Evolutionary conservation across 2,113 vertebrate genomes (phyloP).

Genomic region (Cettia cetti): DNA sequence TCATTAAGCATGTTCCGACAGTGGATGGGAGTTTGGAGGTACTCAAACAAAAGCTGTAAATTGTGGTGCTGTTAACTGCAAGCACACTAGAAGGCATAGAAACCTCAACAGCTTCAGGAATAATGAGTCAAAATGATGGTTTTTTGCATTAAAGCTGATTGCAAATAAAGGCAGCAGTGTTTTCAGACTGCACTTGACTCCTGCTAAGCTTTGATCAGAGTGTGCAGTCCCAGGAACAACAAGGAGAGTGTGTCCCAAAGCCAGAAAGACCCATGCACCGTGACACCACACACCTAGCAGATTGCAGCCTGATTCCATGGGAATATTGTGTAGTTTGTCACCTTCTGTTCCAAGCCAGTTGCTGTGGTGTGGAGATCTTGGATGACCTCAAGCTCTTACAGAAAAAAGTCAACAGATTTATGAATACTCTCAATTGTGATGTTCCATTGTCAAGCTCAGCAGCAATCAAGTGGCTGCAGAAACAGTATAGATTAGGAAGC

Average conservation of each 20-base stretch:
- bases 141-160: slow-evolving; percentile 3
- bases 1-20: slow-evolving; percentile 44
- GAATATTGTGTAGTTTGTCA: neutral
- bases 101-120: neutral
- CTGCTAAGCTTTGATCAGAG: neutral
- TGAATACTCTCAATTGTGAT: neutral
- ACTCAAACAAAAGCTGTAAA: slow-evolving; percentile 56
- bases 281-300: neutral
- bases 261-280: neutral
- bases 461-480: neutral
- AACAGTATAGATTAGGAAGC: neutral
- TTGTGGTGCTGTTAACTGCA: slow-evolving; percentile 43
- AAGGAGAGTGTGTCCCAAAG: neutral
- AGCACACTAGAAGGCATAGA: slow-evolving; percentile 1
- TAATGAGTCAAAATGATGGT: neutral
- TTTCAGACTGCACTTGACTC: neutral
- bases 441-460: neutral
- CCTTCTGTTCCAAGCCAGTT: neutral
- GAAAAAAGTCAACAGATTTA: neutral
- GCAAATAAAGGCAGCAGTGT: slow-evolving; percentile 1
- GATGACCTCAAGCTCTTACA: neutral
- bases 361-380: neutral
- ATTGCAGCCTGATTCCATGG: neutral
- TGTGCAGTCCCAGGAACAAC: rapidly evolving
- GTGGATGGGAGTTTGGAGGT: slow-evolving; percentile 41